phyloP scores from a whole-genome alignment of 2,888 invertebrate genomes.

The Abrostola triplasia region DNA sequence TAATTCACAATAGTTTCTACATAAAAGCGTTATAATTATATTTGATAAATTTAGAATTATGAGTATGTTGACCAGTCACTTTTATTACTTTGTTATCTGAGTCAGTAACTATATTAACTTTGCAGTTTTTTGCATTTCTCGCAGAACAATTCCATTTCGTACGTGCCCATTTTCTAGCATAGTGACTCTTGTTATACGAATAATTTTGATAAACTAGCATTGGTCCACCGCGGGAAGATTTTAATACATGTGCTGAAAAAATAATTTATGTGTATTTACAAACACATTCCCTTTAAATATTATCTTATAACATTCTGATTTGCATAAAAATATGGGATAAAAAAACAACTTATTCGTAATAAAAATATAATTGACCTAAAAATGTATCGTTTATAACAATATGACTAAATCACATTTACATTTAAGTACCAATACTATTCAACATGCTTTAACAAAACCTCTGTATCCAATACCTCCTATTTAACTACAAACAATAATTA shows the following conservation, averaged over 20 bases:
- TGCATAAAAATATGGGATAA: no score
- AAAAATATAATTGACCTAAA: no score
- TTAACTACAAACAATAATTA: neutral
- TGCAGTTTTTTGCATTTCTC: constrained; percentile 66
- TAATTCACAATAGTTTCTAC: no score
- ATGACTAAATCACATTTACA: no score
- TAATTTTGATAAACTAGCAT: constrained; percentile 59
- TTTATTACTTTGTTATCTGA: constrained; percentile 37
- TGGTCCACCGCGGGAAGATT: constrained; percentile 65
- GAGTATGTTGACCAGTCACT: constrained; percentile 36
- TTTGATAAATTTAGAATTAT: constrained; percentile 18
- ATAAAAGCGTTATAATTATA: no score
- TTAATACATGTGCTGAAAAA: constrained; percentile 56
- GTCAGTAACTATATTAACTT: constrained; percentile 64
- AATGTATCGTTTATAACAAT: no score
- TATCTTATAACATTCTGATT: no score
- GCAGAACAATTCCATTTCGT: constrained; percentile 74
- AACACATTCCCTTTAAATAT: no score
- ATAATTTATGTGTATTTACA: neutral
- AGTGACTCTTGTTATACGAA: constrained; percentile 67
- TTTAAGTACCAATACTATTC: no score
- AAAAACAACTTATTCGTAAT: no score
- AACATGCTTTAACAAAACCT: no score
- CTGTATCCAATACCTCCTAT: no score
- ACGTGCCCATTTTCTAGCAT: constrained; percentile 54